Evolutionary conservation across 2,797 vertebrate species (phyloP).

Genomic region (Diplodus sargus): DNA sequence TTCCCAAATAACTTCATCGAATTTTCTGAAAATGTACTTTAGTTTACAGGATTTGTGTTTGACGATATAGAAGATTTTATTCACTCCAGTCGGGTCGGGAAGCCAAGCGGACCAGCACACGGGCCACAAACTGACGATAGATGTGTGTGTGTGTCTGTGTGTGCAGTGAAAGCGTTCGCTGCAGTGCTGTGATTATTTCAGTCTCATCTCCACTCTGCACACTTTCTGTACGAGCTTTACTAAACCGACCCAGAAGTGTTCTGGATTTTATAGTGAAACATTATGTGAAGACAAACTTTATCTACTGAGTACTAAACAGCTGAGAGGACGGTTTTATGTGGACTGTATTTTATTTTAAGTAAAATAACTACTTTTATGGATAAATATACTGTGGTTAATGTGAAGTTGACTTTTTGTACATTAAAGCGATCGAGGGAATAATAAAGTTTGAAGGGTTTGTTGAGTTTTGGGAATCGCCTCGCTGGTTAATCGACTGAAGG

Average conservation of each 20-base stretch:
- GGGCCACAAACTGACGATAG: neutral
- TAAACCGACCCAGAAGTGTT: slow-evolving; percentile 17
- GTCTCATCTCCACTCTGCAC: slow-evolving; percentile 8
- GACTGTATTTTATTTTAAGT: slow-evolving; percentile 35
- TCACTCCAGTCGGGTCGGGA: too few relatives aligned
- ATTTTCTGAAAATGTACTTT: neutral
- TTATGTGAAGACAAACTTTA: slow-evolving; percentile 22
- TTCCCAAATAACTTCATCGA: neutral
- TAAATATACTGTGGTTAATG: slow-evolving; percentile 33
- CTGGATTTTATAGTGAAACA: slow-evolving; percentile 17
- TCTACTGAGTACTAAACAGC: slow-evolving; percentile 61
- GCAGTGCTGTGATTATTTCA: neutral
- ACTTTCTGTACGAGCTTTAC: slow-evolving; percentile 34
- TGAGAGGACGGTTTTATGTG: slow-evolving; percentile 30
- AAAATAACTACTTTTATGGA: slow-evolving; percentile 48
- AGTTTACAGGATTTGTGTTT: neutral
- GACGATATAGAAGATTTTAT: neutral
- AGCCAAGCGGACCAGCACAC: neutral
- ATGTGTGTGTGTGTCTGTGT: neutral
- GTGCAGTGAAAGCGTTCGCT: neutral
- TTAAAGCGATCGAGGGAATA: slow-evolving; percentile 57
- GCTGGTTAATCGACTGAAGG: neutral
- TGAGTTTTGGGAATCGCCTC: neutral
- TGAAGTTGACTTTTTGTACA: slow-evolving; percentile 62
- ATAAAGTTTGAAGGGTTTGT: slow-evolving; percentile 65